Evolutionary conservation across 2,888 invertebrate species (phyloP).

Genomic region (Buathra laborator): DNA sequence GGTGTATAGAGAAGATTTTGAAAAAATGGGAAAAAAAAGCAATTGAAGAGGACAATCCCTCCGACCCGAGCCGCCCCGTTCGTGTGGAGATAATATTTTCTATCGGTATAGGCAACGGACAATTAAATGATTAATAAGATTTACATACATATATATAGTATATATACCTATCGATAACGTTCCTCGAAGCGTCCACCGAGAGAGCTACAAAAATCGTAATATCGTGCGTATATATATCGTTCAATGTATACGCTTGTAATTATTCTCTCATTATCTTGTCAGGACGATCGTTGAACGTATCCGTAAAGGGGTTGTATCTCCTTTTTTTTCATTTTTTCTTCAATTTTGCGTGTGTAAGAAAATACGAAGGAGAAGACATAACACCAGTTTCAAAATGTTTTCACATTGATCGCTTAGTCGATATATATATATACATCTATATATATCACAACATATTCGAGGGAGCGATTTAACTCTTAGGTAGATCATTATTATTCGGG

Average conservation of each 20-base stretch:
- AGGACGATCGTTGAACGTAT: conserved; percentile 39
- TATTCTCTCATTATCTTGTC: conserved; percentile 48
- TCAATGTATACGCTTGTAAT: conserved; percentile 56
- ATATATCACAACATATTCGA: background rate
- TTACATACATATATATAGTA: conserved; percentile 5
- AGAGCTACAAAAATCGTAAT: conserved; percentile 36
- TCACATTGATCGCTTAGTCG: conserved; percentile 52
- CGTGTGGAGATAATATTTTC: conserved; percentile 54
- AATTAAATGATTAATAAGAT: conserved; percentile 49
- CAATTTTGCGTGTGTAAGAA: background rate
- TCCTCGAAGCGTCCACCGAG: conserved; percentile 48
- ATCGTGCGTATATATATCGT: conserved; percentile 40
- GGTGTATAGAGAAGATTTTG: conserved; percentile 15
- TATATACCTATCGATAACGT: conserved; percentile 37
- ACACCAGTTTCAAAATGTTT: conserved; percentile 61
- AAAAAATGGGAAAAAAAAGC: conserved; percentile 32
- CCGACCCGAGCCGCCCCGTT: conserved; percentile 12
- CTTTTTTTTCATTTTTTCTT: conserved; percentile 8
- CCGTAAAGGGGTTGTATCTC: background rate
- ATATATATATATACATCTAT: background rate
- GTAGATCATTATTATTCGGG: conserved; percentile 40
- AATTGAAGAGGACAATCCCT: conserved; percentile 45
- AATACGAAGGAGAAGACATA: conserved; percentile 50
- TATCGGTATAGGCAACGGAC: conserved; percentile 48
- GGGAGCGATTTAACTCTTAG: conserved; percentile 32